Evolutionary conservation across 1,140 invertebrate species (phyloP), one percentile per base, ranked within the genome.

Genomic region (Cotesia typhae): DNA sequence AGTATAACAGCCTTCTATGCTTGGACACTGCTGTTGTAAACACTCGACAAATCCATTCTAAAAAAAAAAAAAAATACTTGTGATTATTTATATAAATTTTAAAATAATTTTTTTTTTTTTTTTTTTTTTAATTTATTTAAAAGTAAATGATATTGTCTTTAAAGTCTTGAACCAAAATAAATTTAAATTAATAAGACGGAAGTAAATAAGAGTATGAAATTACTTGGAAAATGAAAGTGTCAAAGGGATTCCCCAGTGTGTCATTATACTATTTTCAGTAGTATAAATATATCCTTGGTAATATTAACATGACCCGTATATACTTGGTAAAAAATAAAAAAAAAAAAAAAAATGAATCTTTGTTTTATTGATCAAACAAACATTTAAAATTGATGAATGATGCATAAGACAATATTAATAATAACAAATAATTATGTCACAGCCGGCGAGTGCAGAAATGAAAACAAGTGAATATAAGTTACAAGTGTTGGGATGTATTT

Each of bases 21-120:
- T 88, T 0, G 92, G 91, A 82, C 93, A 94, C 63, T 87, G 87
- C 67, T 89, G 86, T 74, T 89, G 83, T 59, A 88, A 82, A 80
- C 93, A 94, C 75, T 91, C 90, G 0, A 94, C 92, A 80, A 91
- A 91, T 10, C 93, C 92, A 81, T 92, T 91, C 92, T 94, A 61
- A 6, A 2, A 28, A 2, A 59, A 88, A 12, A 72, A 75, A 20
- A 61, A 6, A 2, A 28, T 3, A 28, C 3, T 2, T 28, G 28
- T 28, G 28, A 28, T 28, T 28, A 28, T 28, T 28, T 28, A 28
- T 28, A 28, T 0, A 28, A 28, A 28, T 28, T 28, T 28, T 28
- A 28, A 28, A 28, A 28, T 0, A 1, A 28, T 28, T 28, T 1
- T 2, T 28, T 28, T 28, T 28, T 28, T 14, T 14, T 14, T 14